These are phyloP conservation scores for Tridacna gigas DNA, from an alignment of 2,888 invertebrate genomes.

Conservation along the genomic window DNA sequence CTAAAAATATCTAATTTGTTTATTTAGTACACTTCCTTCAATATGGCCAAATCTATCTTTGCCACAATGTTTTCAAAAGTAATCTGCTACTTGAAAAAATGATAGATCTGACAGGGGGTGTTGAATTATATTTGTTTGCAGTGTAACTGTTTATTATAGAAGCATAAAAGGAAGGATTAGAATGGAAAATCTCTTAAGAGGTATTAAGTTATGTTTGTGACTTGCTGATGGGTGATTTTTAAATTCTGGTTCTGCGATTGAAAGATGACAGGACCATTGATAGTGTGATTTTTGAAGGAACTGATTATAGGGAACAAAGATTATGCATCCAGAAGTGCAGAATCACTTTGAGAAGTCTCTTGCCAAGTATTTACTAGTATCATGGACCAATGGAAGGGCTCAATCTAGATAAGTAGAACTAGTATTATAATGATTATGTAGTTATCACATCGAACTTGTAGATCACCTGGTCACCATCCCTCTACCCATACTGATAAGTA, in stretches of 20 bases:
- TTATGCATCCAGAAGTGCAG: constrained; percentile 28
- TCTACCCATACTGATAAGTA: too few species aligned
- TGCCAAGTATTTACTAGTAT: constrained; percentile 20
- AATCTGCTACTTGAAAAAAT: too few species aligned
- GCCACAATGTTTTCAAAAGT: too few species aligned
- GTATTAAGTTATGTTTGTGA: constrained; percentile 4
- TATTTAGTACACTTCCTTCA: too few species aligned
- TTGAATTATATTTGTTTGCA: too few species aligned
- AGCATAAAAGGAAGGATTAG: too few species aligned
- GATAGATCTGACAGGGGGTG: too few species aligned
- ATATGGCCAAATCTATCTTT: too few species aligned
- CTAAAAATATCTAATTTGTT: too few species aligned
- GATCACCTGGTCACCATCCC: too few species aligned
- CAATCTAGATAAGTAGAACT: constrained; percentile 26
- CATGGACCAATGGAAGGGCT: constrained; percentile 29
- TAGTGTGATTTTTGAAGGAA: constrained; percentile 14
- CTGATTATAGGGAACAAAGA: constrained; percentile 13
- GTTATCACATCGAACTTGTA: neutral
- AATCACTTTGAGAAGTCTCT: constrained; percentile 13
- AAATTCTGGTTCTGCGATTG: neutral
- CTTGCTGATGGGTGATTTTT: constrained; percentile 23
- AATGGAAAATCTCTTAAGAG: too few species aligned
- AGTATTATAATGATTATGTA: neutral
- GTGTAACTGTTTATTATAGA: neutral
- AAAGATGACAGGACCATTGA: neutral